These are phyloP conservation scores for Prunella himalayana DNA, from an alignment of 2,113 vertebrate genomes.

Conservation along the genomic window DNA sequence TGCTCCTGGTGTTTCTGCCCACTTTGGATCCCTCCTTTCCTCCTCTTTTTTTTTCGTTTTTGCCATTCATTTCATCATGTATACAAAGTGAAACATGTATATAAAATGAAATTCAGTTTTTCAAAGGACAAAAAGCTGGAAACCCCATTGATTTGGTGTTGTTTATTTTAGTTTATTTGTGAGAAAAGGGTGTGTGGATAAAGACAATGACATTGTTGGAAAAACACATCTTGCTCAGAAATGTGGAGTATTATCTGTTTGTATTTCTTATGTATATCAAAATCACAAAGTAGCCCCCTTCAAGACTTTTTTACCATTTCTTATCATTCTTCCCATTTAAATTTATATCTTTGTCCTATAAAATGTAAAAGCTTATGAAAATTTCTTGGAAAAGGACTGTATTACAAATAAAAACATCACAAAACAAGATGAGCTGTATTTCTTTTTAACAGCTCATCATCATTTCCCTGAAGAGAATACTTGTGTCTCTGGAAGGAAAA, in stretches of 20 bases:
- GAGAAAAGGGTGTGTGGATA: not conserved
- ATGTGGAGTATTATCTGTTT: not conserved
- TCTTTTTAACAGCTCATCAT: not conserved
- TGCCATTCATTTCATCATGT: not conserved
- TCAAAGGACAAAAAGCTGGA: not conserved
- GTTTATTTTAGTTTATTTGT: not conserved
- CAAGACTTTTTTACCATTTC: not conserved
- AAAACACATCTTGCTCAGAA: not conserved
- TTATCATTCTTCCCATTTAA: not conserved
- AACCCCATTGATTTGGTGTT: fast-evolving
- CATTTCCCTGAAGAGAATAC: not conserved
- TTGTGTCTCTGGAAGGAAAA: conserved; percentile 8
- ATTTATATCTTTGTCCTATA: not conserved
- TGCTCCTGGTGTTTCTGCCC: not conserved
- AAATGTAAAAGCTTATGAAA: conserved; percentile 8
- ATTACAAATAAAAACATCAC: not conserved
- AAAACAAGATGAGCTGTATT: not conserved
- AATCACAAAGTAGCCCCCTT: not conserved
- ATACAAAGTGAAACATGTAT: not conserved
- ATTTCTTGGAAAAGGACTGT: not conserved
- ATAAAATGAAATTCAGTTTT: not conserved
- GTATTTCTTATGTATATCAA: not conserved
- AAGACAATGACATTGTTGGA: not conserved
- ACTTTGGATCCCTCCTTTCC: not conserved
- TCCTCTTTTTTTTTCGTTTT: not conserved